Percentiles rank a stretch among this genome's conserved stretches.
phyloP scores from a whole-genome alignment of 2,888 invertebrate genomes.

The Empis livida region DNA sequence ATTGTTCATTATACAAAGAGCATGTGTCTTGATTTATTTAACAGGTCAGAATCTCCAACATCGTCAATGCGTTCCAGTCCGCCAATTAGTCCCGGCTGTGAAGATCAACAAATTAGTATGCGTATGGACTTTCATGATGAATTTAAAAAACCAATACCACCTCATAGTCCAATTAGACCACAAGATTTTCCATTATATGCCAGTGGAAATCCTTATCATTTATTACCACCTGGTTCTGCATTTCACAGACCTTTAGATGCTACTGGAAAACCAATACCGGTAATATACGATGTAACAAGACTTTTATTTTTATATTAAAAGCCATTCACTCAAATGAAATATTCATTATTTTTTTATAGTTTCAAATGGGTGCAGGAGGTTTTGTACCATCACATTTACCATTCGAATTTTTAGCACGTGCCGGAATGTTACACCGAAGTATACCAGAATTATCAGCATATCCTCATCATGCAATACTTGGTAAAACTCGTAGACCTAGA shows the following conservation, averaged over 20 bases:
- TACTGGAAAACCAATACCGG: constrained; percentile 33
- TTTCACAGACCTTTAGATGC: constrained; percentile 42
- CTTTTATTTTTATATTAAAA: background rate
- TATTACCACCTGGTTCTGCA: constrained; percentile 39
- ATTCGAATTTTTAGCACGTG: constrained; percentile 81
- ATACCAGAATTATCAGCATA: constrained; percentile 72
- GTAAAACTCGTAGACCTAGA: constrained; percentile 83
- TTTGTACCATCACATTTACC: constrained; percentile 37
- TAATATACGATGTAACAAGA: constrained; percentile 15
- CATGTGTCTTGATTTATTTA: constrained; percentile 5
- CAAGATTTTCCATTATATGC: constrained; percentile 35
- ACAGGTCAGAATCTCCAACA: constrained; percentile 35
- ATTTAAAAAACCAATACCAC: constrained; percentile 35
- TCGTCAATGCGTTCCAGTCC: constrained; percentile 63
- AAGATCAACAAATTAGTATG: constrained; percentile 47
- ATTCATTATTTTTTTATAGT: constrained; percentile 17
- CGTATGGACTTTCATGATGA: constrained; percentile 37
- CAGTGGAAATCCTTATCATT: constrained; percentile 40
- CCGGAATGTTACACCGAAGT: constrained; percentile 84
- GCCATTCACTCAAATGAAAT: background rate
- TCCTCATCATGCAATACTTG: constrained; percentile 62
- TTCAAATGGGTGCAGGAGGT: constrained; percentile 39
- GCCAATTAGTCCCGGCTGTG: constrained; percentile 75
- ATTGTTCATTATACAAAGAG: background rate
- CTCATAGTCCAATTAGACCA: constrained; percentile 32